Base-by-base conservation (phyloP, 1,140 invertebrate genomes). In the Gonioctena quinquepunctata region DNA sequence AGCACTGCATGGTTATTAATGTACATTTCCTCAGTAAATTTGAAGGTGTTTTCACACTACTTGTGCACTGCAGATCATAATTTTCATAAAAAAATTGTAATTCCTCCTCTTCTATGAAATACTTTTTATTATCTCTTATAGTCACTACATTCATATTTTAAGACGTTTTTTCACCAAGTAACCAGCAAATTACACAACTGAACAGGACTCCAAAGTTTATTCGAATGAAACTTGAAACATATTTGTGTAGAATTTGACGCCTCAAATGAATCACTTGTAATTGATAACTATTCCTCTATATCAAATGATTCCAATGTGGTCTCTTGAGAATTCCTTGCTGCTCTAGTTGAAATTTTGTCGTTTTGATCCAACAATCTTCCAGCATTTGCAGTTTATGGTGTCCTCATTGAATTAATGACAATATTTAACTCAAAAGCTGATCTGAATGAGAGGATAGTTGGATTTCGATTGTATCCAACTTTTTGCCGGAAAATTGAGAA, bases 381-480 rank as follows among this genome's bases (percentile, higher is more conserved):
- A 27, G 63, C 66, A 28, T 67, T 71, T 23, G 50, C 3, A 21
- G 60, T 22, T 54, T 28, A 49, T 2, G 56, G 13, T 1, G 68
- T 18, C 6, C 27, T 64, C 50, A 26, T 28, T 50, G 65, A 21
- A 7, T 60, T n/a, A 2, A 57, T 66, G 5, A 28, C 27, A 28
- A 28, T 28, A 11, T 16, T 66, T 66, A 21, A 3, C 21, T 50
- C 11, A 11, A 28, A 28, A 7, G 5, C 61, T 48, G 11, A 66
- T 54, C 68, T 27, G 33, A 71, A 71, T 28, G 65, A 13, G 7
- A 22, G 2, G 3, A 67, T 64, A 23, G 28, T 69, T 1, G 71
- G 71, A 25, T 56, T 72, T 19, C 33, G 59, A 49, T 72, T 72
- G 52, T 57, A 69, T 50, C 56, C 26, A 23, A 66, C 50, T 19